phyloP scores from a whole-genome alignment of 2,797 vertebrate species.

The Platalea minor region DNA sequence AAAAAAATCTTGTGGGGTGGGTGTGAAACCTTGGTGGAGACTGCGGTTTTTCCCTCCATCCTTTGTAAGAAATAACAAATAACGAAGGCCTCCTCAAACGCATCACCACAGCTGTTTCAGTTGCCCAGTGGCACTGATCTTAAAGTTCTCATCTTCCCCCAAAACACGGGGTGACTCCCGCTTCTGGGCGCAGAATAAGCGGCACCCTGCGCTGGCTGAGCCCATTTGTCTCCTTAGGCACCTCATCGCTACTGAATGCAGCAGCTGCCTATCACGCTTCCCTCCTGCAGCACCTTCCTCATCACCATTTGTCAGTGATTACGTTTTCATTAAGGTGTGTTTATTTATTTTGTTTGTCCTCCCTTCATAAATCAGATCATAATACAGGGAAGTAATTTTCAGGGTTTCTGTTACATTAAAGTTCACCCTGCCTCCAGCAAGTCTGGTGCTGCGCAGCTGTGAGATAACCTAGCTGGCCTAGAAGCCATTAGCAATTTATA shows the following conservation, averaged over 20 bases:
- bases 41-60: not conserved
- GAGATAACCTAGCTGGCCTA: not conserved
- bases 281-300: not conserved
- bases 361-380: not conserved
- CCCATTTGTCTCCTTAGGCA: not conserved
- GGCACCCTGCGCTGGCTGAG: not conserved
- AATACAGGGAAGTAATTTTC: not conserved
- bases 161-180: not conserved
- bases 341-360: not conserved
- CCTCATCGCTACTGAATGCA: not conserved
- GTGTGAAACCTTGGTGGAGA: not conserved
- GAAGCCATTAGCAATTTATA: not conserved
- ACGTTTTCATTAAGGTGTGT: not conserved
- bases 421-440: not conserved
- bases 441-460: not conserved
- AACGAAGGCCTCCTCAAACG: not conserved
- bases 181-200: not conserved
- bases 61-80: not conserved
- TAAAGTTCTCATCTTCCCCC: not conserved
- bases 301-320: not conserved
- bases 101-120: not conserved
- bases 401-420: not conserved
- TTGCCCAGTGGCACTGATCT: not conserved
- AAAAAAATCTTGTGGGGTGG: not conserved
- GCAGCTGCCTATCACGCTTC: accelerated